Percentiles rank a stretch among this genome's conserved stretches.
These are phyloP conservation scores for Lutraria rhynchaena DNA, from an alignment of 1,140 invertebrate species.

Conservation along the genomic window DNA sequence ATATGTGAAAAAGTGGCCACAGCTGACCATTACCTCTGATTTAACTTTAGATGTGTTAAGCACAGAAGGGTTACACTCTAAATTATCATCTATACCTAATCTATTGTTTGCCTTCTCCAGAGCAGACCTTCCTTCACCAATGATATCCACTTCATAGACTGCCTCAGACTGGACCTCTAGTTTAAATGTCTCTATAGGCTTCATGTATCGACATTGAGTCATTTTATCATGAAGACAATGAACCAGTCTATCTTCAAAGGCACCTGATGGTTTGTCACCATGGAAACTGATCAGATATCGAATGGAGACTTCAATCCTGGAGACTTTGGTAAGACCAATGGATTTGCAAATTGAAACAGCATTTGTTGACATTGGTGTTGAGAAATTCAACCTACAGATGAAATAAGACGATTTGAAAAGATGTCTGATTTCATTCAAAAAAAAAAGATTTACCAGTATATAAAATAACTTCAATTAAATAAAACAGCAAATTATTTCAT, in stretches of 20 bases:
- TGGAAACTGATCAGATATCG: slow-evolving; percentile 88
- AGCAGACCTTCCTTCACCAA: slow-evolving; percentile 89
- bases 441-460: not conserved
- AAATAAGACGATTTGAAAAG: not conserved
- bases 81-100: slow-evolving; percentile 86
- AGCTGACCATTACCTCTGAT: too few relatives aligned
- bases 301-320: slow-evolving; percentile 90
- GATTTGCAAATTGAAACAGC: slow-evolving; percentile 96
- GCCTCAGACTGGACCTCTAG: slow-evolving; percentile 86
- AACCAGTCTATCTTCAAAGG: slow-evolving; percentile 68
- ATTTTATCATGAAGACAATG: slow-evolving; percentile 90
- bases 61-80: too few relatives aligned
- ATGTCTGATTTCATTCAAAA: not conserved
- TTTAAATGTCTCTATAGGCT: slow-evolving; percentile 87
- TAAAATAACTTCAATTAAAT: not conserved
- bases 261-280: slow-evolving; percentile 45
- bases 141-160: slow-evolving; percentile 93
- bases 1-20: too few relatives aligned
- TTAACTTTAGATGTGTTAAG: too few relatives aligned
- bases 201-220: slow-evolving; percentile 91
- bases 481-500: not conserved
- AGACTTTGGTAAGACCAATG: slow-evolving; percentile 88
- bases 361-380: slow-evolving; percentile 96
- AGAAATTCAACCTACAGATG: slow-evolving; percentile 92
- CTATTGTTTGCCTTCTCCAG: slow-evolving; percentile 92